Percentiles rank a stretch among this genome's conserved stretches.
Evolutionary conservation across 2,797 vertebrate species (phyloP).

Genomic region (Spheniscus humboldti): DNA sequence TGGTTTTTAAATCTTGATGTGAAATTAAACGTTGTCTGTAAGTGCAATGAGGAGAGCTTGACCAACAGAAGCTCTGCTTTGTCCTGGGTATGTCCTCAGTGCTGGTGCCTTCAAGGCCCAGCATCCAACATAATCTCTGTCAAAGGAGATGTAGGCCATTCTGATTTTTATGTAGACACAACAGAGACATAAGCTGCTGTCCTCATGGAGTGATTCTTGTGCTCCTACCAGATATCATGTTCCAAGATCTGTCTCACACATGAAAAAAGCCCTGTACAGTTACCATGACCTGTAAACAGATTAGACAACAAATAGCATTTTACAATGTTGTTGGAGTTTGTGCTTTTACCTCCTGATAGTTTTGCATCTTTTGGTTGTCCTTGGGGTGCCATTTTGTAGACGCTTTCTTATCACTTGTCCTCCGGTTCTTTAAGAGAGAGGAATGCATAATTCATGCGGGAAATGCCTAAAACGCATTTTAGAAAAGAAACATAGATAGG

Average conservation of each 20-base stretch:
- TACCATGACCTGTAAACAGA: neutral
- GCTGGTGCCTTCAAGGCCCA: neutral
- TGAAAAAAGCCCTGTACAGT: neutral
- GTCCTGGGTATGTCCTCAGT: neutral
- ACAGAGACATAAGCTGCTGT: neutral
- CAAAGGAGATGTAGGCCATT: neutral
- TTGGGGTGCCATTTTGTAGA: neutral
- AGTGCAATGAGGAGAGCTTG: neutral
- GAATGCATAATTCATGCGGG: neutral
- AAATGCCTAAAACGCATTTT: neutral
- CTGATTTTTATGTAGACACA: neutral
- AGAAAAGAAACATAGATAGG: neutral
- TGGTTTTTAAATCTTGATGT: neutral
- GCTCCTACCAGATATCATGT: neutral
- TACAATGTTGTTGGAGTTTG: neutral
- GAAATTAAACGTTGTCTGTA: neutral
- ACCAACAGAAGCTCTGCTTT: neutral
- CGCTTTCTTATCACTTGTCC: neutral
- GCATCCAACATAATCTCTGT: neutral
- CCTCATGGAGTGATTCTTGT: neutral
- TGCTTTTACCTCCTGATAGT: neutral
- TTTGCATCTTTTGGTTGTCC: neutral
- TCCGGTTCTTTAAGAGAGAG: neutral
- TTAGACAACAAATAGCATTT: neutral
- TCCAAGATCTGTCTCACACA: neutral